Evolutionary conservation across 2,888 invertebrate genomes (phyloP).

Genomic region (Flexamia atlantica): DNA sequence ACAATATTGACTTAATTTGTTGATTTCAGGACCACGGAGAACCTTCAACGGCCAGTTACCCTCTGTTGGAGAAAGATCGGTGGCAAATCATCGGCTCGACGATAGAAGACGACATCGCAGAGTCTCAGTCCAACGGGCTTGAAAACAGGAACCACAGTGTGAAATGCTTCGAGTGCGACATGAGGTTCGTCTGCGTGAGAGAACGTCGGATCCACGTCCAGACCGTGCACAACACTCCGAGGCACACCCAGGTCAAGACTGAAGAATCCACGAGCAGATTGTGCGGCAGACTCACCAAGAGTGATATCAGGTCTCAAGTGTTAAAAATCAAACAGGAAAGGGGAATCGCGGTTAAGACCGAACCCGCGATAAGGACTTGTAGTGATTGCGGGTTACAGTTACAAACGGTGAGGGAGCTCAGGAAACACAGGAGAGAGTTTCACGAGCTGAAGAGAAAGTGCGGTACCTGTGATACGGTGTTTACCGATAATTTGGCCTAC

Average conservation of each 20-base stretch:
- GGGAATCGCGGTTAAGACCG: constrained; percentile 39
- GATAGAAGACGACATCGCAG: constrained; percentile 3
- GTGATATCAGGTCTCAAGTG: constrained; percentile 17
- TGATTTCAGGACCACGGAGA: constrained; percentile 42
- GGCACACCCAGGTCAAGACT: constrained; percentile 42
- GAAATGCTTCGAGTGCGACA: constrained; percentile 80
- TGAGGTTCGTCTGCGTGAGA: constrained; percentile 79
- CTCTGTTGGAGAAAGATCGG: constrained; percentile 29
- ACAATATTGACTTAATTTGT: neutral
- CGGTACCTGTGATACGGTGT: constrained; percentile 82
- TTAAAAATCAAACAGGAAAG: constrained; percentile 57
- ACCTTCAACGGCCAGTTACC: constrained; percentile 31
- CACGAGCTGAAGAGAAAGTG: constrained; percentile 75
- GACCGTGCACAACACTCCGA: constrained; percentile 63
- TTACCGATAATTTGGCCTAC: constrained; percentile 82
- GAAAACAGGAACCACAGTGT: constrained; percentile 39
- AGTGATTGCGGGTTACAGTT: constrained; percentile 67
- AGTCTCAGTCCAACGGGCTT: neutral
- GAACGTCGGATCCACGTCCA: constrained; percentile 80
- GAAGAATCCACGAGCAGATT: constrained; percentile 9
- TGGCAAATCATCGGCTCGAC: constrained; percentile 33
- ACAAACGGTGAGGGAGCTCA: constrained; percentile 65
- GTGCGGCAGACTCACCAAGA: neutral
- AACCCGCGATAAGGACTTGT: constrained; percentile 61
- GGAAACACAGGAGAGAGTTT: constrained; percentile 54